phyloP scores from a whole-genome alignment of 2,888 invertebrate genomes.

The Nyleta sp. region DNA sequence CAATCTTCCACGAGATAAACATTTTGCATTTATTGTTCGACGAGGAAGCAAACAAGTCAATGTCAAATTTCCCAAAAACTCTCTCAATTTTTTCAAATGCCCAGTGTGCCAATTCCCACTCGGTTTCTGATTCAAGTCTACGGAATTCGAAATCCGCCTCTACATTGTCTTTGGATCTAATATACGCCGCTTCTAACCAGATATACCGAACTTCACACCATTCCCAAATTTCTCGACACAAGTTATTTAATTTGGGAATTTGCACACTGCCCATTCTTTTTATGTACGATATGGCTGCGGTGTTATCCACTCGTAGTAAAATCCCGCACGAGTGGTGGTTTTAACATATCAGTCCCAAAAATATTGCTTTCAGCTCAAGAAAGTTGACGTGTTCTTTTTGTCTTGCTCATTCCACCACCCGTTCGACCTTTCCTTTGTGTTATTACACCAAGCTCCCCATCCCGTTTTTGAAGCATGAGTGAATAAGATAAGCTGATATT shows the following conservation, averaged over 20 bases:
- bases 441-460: too few relatives aligned
- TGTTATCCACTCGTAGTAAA: background rate
- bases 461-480: too few relatives aligned
- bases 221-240: background rate
- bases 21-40: too few relatives aligned
- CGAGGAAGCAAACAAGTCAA: background rate
- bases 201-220: background rate
- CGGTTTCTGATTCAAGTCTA: background rate
- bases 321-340: background rate
- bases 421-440: too few relatives aligned
- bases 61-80: background rate
- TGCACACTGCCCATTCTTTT: background rate
- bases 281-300: background rate
- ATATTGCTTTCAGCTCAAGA: too few relatives aligned
- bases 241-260: background rate
- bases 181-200: background rate
- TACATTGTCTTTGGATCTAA: background rate
- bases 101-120: background rate
- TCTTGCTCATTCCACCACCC: too few relatives aligned
- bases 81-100: too few relatives aligned
- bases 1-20: too few relatives aligned
- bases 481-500: too few relatives aligned
- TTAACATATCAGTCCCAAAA: too few relatives aligned
- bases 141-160: background rate
- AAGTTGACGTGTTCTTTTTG: too few relatives aligned